Evolutionary conservation across 92 coral and sea anemone species (phyloP).

Genomic region (Parazoanthus atlanticus): DNA sequence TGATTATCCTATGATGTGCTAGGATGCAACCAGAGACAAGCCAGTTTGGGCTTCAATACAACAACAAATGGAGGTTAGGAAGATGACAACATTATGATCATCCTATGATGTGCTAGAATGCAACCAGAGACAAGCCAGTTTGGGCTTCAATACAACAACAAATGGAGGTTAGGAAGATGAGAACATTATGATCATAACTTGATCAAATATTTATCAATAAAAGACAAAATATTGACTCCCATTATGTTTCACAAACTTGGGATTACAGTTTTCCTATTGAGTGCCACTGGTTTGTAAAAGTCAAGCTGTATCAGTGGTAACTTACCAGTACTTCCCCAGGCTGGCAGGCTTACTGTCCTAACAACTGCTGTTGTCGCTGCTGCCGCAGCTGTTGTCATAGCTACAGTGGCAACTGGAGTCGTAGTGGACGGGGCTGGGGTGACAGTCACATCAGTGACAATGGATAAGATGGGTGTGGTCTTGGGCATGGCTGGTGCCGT

Average conservation of each 20-base stretch:
- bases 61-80: background rate
- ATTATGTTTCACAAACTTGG: background rate
- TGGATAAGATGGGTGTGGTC: conserved; percentile 23
- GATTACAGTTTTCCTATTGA: background rate
- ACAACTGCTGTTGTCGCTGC: conserved; percentile 28
- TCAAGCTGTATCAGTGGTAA: background rate
- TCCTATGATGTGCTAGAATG: no score
- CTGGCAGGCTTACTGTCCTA: conserved; percentile 21
- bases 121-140: background rate
- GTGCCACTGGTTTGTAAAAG: no score
- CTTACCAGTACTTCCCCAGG: conserved; percentile 42
- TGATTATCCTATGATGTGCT: no score
- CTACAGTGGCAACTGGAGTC: conserved; percentile 48
- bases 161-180: background rate
- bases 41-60: conserved; percentile 11
- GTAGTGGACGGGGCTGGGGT: background rate
- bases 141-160: background rate
- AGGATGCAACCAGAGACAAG: no score
- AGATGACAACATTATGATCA: background rate
- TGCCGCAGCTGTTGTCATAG: conserved; percentile 55
- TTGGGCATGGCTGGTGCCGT: conserved; percentile 22
- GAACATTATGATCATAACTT: background rate
- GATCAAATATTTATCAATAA: no score
- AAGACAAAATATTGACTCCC: no score
- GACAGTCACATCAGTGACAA: background rate